Conservation (phyloP, 35 echinoderm and acorn worm genomes). For the Anneissia japonica region DNA sequence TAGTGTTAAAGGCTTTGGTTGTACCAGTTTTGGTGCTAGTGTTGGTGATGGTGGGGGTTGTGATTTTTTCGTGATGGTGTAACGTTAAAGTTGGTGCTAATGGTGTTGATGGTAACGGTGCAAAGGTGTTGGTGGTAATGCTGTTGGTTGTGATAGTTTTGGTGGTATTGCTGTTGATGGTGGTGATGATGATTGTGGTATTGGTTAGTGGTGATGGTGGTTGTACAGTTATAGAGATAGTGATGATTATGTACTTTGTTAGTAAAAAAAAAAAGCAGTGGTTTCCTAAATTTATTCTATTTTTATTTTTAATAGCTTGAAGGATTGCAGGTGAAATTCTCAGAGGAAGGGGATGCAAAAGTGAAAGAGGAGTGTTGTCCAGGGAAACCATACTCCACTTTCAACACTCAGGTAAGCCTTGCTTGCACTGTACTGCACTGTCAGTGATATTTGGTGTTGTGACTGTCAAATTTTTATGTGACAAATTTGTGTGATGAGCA, state of each 20-base stretch:
- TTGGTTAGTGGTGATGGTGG: not conserved
- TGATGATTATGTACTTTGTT: not conserved
- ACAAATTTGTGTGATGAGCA: too few species aligned
- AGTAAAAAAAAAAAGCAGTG: not conserved
- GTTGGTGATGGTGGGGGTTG: too few species aligned
- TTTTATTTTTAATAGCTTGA: constrained; percentile 63
- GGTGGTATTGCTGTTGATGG: not conserved
- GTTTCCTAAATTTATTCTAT: not conserved
- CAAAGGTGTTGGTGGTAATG: not conserved
- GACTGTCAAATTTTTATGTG: too few species aligned
- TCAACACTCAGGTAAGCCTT: constrained; percentile 57
- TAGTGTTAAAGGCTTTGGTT: too few species aligned
- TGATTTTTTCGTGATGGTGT: too few species aligned
- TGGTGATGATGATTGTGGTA: not conserved
- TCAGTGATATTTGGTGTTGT: too few species aligned
- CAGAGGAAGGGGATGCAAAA: constrained; percentile 67
- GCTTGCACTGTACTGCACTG: too few species aligned
- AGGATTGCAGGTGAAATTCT: constrained; percentile 68
- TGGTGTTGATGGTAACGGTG: not conserved
- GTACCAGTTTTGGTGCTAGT: not conserved
- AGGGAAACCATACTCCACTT: constrained; percentile 77
- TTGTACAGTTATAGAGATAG: too few species aligned
- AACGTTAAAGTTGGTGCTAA: not conserved
- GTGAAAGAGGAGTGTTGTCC: constrained; percentile 96
- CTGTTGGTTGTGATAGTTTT: not conserved